Conservation (phyloP, 2,797 vertebrate species). For the Parauchenoglanis punctatus region DNA sequence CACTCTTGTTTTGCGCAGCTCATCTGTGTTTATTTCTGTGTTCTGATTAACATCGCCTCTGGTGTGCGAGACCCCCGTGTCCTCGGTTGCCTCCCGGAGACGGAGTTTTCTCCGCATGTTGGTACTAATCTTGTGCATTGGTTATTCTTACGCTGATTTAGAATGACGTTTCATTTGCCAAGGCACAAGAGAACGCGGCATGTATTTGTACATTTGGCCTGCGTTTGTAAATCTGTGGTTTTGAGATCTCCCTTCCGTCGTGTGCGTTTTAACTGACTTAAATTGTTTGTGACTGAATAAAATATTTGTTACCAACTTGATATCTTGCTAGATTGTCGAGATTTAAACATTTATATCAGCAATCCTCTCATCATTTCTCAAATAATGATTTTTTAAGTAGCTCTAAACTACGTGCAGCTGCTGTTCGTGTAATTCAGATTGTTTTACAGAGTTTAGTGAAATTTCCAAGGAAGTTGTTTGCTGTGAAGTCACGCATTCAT, state of each 20-base stretch:
- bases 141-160: neutral
- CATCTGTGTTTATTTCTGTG: neutral
- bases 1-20: neutral
- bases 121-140: neutral
- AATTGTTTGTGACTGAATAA: neutral
- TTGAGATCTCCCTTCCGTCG: neutral
- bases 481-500: neutral
- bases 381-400: slow-evolving; percentile 64
- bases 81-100: neutral
- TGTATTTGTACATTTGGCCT: neutral
- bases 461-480: neutral
- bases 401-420: neutral
- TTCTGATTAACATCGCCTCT: neutral
- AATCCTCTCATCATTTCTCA: neutral
- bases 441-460: neutral
- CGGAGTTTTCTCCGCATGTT: neutral
- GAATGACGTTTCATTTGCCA: neutral
- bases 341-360: neutral
- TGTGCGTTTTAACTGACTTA: neutral
- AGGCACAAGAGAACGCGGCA: neutral
- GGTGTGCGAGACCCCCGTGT: neutral
- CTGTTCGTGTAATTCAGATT: neutral
- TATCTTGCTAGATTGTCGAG: neutral
- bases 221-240: slow-evolving; percentile 18
- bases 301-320: slow-evolving; percentile 34